Evolutionary conservation across 2,797 vertebrate genomes (phyloP).

Genomic region (Harpagifer antarcticus): DNA sequence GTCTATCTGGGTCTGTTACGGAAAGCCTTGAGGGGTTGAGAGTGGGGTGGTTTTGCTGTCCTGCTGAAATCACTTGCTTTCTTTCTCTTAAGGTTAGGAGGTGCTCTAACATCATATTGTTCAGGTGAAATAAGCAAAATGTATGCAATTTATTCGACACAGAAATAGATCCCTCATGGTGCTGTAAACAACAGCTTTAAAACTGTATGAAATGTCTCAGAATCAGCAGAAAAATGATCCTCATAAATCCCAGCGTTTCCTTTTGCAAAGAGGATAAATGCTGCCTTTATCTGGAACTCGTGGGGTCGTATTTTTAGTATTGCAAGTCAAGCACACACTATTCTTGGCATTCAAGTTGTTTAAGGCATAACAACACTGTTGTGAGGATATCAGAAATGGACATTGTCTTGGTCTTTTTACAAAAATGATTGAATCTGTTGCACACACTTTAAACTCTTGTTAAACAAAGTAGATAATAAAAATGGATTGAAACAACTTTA

Average conservation of each 20-base stretch:
- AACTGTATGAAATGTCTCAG: constrained; percentile 29
- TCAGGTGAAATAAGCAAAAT: constrained; percentile 45
- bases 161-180: constrained; percentile 5
- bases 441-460: background rate
- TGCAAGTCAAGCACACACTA: background rate
- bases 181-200: constrained; percentile 35
- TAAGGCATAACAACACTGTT: background rate
- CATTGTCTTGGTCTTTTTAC: background rate
- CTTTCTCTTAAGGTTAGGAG: constrained; percentile 1
- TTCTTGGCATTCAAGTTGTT: background rate
- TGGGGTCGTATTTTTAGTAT: constrained; percentile 13
- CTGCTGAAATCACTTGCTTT: constrained; percentile 20
- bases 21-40: constrained; percentile 41
- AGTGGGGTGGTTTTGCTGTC: constrained; percentile 5
- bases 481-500: background rate
- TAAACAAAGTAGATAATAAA: background rate
- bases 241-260: constrained; percentile 9
- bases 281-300: background rate
- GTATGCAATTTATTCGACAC: constrained; percentile 18
- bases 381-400: background rate
- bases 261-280: constrained; percentile 21
- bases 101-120: constrained; percentile 2
- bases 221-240: constrained; percentile 10
- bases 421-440: background rate
- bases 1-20: constrained; percentile 48